phyloP scores from a whole-genome alignment of 2,113 vertebrate species.

The Syrrhaptes paradoxus region DNA sequence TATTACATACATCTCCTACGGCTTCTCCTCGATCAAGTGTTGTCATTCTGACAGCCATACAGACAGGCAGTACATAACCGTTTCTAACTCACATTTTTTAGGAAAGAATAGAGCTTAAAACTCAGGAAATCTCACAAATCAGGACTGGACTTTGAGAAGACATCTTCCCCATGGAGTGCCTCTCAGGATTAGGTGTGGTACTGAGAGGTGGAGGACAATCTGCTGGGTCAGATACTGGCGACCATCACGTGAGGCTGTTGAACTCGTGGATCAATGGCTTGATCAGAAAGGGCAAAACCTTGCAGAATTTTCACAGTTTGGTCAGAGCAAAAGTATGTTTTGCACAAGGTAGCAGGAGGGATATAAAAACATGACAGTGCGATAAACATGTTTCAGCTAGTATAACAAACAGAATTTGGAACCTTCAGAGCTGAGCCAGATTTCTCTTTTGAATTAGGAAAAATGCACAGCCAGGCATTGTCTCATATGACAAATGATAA shows the following conservation, averaged over 20 bases:
- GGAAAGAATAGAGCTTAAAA: background rate
- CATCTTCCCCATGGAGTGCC: background rate
- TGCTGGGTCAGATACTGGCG: background rate
- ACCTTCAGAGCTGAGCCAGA: background rate
- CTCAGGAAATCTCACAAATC: background rate
- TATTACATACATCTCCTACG: background rate
- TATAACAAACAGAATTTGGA: slow-evolving; percentile 43
- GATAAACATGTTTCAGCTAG: slow-evolving; percentile 40
- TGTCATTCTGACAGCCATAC: background rate
- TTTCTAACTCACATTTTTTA: background rate
- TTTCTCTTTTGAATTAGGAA: slow-evolving; percentile 22
- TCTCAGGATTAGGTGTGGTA: background rate
- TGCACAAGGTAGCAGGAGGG: slow-evolving; percentile 18
- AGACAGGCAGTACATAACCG: background rate
- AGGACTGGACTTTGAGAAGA: background rate
- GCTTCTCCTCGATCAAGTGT: background rate
- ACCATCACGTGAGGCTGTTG: background rate
- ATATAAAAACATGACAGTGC: slow-evolving; percentile 23
- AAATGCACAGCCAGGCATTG: slow-evolving; percentile 19
- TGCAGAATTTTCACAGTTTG: background rate
- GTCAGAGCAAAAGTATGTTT: slow-evolving; percentile 40
- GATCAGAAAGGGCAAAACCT: background rate
- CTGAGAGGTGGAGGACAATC: background rate
- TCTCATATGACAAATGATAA: slow-evolving; percentile 53
- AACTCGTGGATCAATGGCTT: background rate